These are phyloP conservation scores for Idris sp. DNA, from an alignment of 1,140 invertebrate species.

Conservation along the genomic window DNA sequence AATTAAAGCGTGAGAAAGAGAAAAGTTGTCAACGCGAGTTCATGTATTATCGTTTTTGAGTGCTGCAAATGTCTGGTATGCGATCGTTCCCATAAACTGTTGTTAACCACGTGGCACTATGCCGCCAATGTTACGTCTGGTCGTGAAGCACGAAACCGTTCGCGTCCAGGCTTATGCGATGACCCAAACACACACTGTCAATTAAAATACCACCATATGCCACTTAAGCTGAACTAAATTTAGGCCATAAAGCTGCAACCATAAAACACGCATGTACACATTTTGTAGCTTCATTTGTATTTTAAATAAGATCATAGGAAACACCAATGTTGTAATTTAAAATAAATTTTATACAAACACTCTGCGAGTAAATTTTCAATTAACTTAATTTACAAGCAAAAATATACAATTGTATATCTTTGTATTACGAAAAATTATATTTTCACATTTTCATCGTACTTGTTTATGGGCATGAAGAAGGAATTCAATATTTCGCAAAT, in stretches of 20 bases:
- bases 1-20: slow-evolving; percentile 56
- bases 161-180: slow-evolving; percentile 66
- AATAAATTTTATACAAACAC: no score
- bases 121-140: slow-evolving; percentile 57
- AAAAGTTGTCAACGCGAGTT: slow-evolving; percentile 24
- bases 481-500: no score
- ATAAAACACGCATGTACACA: slow-evolving; percentile 51
- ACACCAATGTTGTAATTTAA: no score
- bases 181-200: slow-evolving; percentile 73
- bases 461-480: no score
- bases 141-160: slow-evolving; percentile 42
- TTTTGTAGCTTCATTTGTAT: no score
- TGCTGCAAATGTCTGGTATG: slow-evolving; percentile 64
- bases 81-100: slow-evolving; percentile 70
- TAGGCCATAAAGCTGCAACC: slow-evolving; percentile 52
- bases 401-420: no score
- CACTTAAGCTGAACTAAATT: slow-evolving; percentile 71
- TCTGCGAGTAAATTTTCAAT: no score
- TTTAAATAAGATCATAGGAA: no score
- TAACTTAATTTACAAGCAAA: no score
- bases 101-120: slow-evolving; percentile 69
- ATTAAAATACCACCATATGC: slow-evolving; percentile 75
- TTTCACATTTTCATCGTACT: no score
- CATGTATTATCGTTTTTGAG: slow-evolving; percentile 47
- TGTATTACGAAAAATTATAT: no score